These are phyloP conservation scores for Dendroctonus ponderosae DNA, from an alignment of 1,140 invertebrate genomes.

Conservation along the genomic window DNA sequence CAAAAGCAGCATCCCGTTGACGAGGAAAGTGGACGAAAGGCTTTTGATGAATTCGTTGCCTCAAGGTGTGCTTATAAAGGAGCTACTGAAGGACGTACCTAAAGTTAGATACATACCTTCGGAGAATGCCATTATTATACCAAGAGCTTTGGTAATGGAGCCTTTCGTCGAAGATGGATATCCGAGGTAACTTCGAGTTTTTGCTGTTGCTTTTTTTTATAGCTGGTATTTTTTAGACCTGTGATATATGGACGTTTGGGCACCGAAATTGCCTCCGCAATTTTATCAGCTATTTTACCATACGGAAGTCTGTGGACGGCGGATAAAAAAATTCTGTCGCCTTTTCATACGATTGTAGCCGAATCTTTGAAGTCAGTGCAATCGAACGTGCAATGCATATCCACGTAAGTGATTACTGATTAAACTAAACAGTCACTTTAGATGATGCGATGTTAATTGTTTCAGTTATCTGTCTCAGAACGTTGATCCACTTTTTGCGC, in stretches of 20 bases:
- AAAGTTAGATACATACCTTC: conserved; percentile 50
- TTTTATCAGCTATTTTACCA: conserved; percentile 51
- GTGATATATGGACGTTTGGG: conserved; percentile 55
- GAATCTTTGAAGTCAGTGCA: conserved; percentile 40
- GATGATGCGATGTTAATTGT: neutral
- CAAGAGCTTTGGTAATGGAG: conserved; percentile 48
- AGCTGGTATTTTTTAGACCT: conserved; percentile 44
- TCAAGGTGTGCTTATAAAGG: conserved; percentile 17
- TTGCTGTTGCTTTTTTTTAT: neutral
- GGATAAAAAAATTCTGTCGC: conserved; percentile 49
- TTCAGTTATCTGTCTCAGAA: conserved; percentile 12
- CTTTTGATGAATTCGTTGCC: conserved; percentile 28
- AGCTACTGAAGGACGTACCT: conserved; percentile 43
- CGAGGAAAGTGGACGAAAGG: conserved; percentile 36
- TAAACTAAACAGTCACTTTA: neutral
- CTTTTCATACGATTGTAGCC: conserved; percentile 43
- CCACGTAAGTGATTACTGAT: conserved; percentile 18
- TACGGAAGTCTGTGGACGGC: conserved; percentile 51
- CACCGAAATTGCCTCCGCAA: conserved; percentile 52
- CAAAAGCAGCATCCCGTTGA: conserved; percentile 50
- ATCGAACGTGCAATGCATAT: conserved; percentile 35
- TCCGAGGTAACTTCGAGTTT: conserved; percentile 43
- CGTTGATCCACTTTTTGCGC: conserved; percentile 33
- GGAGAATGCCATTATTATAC: conserved; percentile 54
- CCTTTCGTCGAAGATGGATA: conserved; percentile 51